phyloP scores from a whole-genome alignment of 2,888 invertebrate genomes.

The Plusia festucae region DNA sequence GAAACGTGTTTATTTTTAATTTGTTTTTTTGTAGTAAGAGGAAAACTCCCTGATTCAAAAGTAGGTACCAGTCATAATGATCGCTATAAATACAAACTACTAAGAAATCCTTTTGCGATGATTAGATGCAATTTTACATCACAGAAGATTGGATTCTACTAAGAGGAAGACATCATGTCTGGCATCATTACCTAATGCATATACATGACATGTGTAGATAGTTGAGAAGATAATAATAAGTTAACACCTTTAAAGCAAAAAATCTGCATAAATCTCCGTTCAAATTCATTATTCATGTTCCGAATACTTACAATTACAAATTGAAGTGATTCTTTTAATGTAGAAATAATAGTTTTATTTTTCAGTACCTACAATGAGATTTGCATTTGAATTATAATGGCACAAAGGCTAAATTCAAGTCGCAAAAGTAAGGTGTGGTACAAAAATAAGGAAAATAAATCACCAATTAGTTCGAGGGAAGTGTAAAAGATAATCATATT shows the following conservation, averaged over 20 bases:
- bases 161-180: not conserved
- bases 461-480: not conserved
- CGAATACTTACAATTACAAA: not conserved
- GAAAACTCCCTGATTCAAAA: not conserved
- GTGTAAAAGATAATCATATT: not conserved
- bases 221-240: too few relatives aligned
- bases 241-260: too few relatives aligned
- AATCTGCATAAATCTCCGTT: not conserved
- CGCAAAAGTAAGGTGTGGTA: not conserved
- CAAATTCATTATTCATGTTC: not conserved
- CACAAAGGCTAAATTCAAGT: not conserved
- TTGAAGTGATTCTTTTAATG: not conserved
- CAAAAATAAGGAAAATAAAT: not conserved
- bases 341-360: too few relatives aligned
- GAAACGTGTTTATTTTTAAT: not conserved
- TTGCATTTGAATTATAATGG: not conserved
- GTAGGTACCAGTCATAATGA: not conserved
- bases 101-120: not conserved
- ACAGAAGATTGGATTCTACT: not conserved
- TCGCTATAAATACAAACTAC: not conserved
- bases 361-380: not conserved
- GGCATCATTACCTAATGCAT: too few relatives aligned
- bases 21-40: not conserved
- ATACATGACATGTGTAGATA: too few relatives aligned
- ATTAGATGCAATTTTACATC: not conserved